phyloP scores from a whole-genome alignment of 1,140 invertebrate genomes.

The Temnothorax nylanderi region DNA sequence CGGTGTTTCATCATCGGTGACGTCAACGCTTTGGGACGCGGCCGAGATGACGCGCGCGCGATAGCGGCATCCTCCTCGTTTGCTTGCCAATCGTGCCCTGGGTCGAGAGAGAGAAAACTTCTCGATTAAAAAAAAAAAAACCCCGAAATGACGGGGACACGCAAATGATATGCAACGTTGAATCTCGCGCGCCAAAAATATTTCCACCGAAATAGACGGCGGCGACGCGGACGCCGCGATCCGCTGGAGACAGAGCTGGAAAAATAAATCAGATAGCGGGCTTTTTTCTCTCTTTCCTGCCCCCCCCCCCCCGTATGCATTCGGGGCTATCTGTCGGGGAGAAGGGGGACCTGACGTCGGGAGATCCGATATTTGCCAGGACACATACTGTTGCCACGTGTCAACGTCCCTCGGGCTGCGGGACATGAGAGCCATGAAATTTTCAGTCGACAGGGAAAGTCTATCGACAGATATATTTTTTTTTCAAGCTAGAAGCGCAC shows the following conservation, averaged over 20 bases:
- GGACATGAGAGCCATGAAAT: constrained; percentile 1
- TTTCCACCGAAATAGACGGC: constrained; percentile 1
- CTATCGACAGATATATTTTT: neutral
- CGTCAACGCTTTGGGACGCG: constrained; percentile 13
- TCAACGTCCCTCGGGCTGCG: neutral
- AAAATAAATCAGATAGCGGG: constrained; percentile 9
- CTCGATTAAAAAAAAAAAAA: neutral
- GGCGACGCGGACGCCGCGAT: neutral
- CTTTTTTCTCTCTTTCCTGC: neutral
- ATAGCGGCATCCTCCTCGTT: neutral
- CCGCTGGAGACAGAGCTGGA: constrained; percentile 1
- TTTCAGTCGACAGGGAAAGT: constrained; percentile 37
- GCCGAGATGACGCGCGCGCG: neutral
- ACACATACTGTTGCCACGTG: constrained; percentile 64
- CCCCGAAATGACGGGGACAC: neutral
- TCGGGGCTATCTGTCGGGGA: neutral
- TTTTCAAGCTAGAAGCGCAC: neutral
- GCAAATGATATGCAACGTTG: neutral
- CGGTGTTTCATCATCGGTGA: constrained; percentile 13
- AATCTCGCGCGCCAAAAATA: constrained; percentile 11
- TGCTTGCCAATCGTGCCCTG: neutral
- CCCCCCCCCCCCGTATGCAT: neutral
- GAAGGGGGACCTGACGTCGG: neutral
- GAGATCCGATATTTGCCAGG: neutral
- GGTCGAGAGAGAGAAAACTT: neutral